These are phyloP conservation scores for Bettongia penicillata DNA, from an alignment of 2,113 vertebrate species.

Conservation along the genomic window DNA sequence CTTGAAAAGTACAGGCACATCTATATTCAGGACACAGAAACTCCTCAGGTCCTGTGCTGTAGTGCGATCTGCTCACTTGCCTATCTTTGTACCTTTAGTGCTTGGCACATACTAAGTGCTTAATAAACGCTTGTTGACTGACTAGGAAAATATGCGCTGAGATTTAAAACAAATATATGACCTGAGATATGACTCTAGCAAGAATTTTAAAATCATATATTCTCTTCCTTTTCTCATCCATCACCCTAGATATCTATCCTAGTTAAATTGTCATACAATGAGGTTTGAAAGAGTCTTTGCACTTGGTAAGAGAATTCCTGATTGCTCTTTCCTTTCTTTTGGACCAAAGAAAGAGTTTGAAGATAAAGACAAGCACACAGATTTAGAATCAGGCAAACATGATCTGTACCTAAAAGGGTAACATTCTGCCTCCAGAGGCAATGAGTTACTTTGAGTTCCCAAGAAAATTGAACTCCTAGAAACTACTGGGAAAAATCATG, in stretches of 20 bases:
- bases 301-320: not conserved
- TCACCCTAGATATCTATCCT: not conserved
- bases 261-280: not conserved
- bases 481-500: no score
- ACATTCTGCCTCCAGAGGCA: not conserved
- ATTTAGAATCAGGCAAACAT: not conserved
- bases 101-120: not conserved
- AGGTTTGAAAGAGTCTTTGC: not conserved
- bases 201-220: not conserved
- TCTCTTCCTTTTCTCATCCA: rapidly evolving
- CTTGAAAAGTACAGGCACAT: not conserved
- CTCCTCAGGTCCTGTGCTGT: not conserved
- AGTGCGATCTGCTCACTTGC: not conserved
- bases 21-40: not conserved
- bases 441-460: not conserved
- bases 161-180: not conserved
- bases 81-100: not conserved
- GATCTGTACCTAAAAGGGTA: not conserved
- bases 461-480: no score
- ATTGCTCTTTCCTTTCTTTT: not conserved
- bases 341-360: not conserved
- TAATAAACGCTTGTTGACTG: not conserved
- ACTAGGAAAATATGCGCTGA: not conserved
- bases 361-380: not conserved
- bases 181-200: not conserved